These are phyloP conservation scores for Dicaeum eximium DNA, from an alignment of 2,113 vertebrate species.

Conservation along the genomic window DNA sequence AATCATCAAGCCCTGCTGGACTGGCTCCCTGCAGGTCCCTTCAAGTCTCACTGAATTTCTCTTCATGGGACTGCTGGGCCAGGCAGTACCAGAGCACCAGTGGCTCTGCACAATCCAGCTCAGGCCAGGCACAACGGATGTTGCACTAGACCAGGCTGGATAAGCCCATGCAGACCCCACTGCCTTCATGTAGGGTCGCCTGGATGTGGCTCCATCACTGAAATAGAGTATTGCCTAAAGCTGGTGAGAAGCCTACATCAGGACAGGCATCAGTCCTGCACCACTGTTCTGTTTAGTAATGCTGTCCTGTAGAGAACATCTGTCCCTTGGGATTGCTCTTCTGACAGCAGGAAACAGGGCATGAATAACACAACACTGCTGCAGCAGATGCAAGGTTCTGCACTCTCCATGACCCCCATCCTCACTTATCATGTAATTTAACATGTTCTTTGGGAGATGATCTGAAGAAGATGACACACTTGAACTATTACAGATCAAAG, in stretches of 20 bases:
- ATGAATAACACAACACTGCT: not conserved
- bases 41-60: not conserved
- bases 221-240: not conserved
- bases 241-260: not conserved
- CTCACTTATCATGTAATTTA: not conserved
- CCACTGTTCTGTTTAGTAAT: not conserved
- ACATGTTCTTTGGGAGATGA: not conserved
- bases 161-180: not conserved
- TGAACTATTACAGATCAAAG: not conserved
- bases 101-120: not conserved
- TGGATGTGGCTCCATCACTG: not conserved
- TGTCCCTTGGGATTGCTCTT: not conserved
- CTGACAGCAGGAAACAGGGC: not conserved
- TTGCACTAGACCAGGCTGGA: not conserved
- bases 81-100: not conserved
- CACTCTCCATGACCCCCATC: not conserved
- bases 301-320: not conserved
- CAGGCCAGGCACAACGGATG: not conserved
- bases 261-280: not conserved
- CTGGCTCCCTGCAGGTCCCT: not conserved
- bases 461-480: not conserved
- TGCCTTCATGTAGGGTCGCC: not conserved
- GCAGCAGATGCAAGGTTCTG: not conserved
- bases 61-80: no score
- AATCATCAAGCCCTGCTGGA: not conserved